Percentiles rank a stretch among this genome's conserved stretches.
Evolutionary conservation across 2,113 vertebrate genomes (phyloP).

Genomic region (Ginglymostoma cirratum): DNA sequence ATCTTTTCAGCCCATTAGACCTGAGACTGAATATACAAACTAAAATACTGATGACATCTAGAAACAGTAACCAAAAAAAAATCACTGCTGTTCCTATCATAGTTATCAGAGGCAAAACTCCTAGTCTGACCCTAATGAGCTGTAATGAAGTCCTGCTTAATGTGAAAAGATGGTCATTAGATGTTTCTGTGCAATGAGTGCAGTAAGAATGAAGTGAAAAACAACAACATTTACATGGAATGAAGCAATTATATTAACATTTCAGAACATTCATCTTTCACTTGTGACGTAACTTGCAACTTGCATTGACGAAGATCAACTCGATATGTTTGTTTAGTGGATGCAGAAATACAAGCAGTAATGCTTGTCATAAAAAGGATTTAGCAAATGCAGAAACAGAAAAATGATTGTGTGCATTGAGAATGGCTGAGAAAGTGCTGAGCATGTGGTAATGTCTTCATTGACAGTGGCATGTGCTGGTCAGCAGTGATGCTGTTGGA

Average conservation of each 20-base stretch:
- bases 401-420: not conserved
- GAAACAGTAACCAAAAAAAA: not conserved
- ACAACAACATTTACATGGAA: not conserved
- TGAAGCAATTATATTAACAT: not conserved
- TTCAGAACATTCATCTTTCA: not conserved
- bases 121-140: not conserved
- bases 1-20: not conserved
- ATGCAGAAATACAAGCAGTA: not conserved
- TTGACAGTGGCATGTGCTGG: not conserved
- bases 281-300: not conserved
- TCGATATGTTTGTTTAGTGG: not conserved
- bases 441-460: not conserved
- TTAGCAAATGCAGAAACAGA: not conserved
- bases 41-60: not conserved
- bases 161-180: not conserved
- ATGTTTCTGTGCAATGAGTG: not conserved
- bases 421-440: not conserved
- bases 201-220: not conserved
- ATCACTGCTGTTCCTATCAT: not conserved
- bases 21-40: not conserved
- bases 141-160: not conserved
- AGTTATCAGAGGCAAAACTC: not conserved
- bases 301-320: not conserved
- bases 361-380: no score
- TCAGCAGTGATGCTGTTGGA: not conserved